Evolutionary conservation across 2,113 vertebrate genomes (phyloP), one percentile per base, ranked within the genome.

Genomic region (Atractosteus spatula): DNA sequence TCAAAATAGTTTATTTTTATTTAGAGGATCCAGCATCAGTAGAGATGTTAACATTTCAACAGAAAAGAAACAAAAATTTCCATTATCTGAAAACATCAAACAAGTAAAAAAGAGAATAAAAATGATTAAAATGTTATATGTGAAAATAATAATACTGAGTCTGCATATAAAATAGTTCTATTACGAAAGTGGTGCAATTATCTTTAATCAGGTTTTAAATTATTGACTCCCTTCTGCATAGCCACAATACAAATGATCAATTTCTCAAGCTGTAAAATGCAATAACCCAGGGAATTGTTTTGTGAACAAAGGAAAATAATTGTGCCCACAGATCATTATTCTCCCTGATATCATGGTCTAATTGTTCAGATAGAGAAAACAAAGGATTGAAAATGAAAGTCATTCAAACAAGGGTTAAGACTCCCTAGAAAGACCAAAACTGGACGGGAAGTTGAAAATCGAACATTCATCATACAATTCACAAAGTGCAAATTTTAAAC

Each of bases 191-290:
- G 81, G 79, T 81, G 84, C 78, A 84, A 87, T 85, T 74, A 70
- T 86, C 83, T 87, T 85, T 81, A 90, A 90, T 86, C 78, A 78
- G 81, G 82, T 78, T 75, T 80, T 87, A 85, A 92, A 89, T 90
- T 86, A 89, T 88, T 84, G 84, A 87, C 83, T 88, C 72, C 76
- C 80, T 84, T 89, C 88, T 83, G 84, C 83, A 84, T 83, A 84
- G 85, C 81, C 77, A 80, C 90, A 88, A 90, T 89, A 82, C 79
- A 79, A 84, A 85, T 83, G 85, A 92, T 89, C 84, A 86, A 87
- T 78, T 66, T 82, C 79, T 79, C 86, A 82, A 84, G 80, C 81
- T 80, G 78, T 86, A 83, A 91, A 88, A 89, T 77, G 81, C 84
- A 87, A 86, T 88, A 89, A 88, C 86, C 83, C 78, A 77, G 76